phyloP scores from a whole-genome alignment of 2,888 invertebrate species.

The Podabrus alpinus region DNA sequence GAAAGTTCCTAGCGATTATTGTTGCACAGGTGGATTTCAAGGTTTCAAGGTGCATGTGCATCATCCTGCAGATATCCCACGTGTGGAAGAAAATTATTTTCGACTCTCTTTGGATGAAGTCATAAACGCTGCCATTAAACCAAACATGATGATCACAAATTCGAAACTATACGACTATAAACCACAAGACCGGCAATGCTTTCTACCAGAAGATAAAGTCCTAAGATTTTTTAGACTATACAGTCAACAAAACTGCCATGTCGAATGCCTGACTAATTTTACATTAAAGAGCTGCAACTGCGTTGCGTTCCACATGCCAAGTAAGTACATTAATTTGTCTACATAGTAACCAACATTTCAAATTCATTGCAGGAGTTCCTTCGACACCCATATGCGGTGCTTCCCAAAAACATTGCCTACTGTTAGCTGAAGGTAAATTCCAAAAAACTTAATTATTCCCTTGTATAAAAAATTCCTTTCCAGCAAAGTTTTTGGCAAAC shows the following conservation, averaged over 20 bases:
- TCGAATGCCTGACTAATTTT: conserved; percentile 60
- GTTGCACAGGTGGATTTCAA: background rate
- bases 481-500: conserved; percentile 1
- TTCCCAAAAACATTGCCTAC: conserved; percentile 6
- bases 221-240: conserved; percentile 14
- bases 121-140: conserved; percentile 46
- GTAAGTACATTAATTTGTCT: background rate
- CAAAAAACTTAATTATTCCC: no score
- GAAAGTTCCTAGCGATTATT: background rate
- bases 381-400: conserved; percentile 3
- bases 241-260: conserved; percentile 57
- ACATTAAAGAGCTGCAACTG: conserved; percentile 10
- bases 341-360: background rate
- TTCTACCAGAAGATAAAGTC: conserved; percentile 11
- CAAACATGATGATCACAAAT: conserved; percentile 16
- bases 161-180: conserved; percentile 6
- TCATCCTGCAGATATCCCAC: conserved; percentile 17
- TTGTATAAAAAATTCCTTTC: background rate
- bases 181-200: conserved; percentile 11
- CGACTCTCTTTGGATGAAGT: conserved; percentile 61
- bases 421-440: background rate
- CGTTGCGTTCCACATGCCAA: conserved; percentile 16
- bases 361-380: background rate
- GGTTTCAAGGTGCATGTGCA: conserved; percentile 8
- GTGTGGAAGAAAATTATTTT: conserved; percentile 15